These are phyloP conservation scores for Leptothorax acervorum DNA, from an alignment of 2,888 invertebrate species.

Conservation along the genomic window DNA sequence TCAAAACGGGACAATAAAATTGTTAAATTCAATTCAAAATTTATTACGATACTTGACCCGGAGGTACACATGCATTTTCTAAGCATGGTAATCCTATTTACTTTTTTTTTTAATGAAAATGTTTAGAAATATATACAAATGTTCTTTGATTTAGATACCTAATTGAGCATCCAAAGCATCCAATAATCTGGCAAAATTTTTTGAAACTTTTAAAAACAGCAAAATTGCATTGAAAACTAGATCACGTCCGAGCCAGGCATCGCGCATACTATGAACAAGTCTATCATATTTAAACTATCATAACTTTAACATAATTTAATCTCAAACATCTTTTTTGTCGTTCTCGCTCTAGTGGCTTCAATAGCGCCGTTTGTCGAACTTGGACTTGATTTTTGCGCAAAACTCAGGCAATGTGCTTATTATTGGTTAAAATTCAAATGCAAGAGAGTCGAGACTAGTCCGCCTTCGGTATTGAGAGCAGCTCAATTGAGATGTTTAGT, in stretches of 20 bases:
- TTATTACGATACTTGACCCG: background rate
- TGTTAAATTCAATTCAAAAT: slow-evolving; percentile 11
- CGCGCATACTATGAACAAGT: background rate
- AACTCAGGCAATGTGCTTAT: slow-evolving; percentile 56
- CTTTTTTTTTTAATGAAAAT: background rate
- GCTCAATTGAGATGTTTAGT: slow-evolving; percentile 29
- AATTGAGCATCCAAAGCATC: background rate
- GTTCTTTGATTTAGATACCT: background rate
- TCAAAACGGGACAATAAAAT: background rate
- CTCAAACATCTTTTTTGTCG: background rate
- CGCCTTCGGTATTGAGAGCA: slow-evolving; percentile 17
- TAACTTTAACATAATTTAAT: background rate
- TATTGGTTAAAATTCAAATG: slow-evolving; percentile 64
- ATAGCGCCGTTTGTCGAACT: background rate
- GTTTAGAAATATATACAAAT: background rate
- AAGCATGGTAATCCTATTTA: background rate
- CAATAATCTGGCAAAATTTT: slow-evolving; percentile 3
- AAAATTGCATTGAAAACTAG: background rate
- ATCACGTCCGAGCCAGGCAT: background rate
- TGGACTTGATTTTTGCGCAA: slow-evolving; percentile 3
- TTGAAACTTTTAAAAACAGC: background rate
- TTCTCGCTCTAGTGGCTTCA: background rate
- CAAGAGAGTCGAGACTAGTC: background rate
- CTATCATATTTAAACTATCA: background rate
- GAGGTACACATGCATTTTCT: background rate